Conservation (phyloP, 2,888 invertebrate genomes). For the Thera britannica region DNA sequence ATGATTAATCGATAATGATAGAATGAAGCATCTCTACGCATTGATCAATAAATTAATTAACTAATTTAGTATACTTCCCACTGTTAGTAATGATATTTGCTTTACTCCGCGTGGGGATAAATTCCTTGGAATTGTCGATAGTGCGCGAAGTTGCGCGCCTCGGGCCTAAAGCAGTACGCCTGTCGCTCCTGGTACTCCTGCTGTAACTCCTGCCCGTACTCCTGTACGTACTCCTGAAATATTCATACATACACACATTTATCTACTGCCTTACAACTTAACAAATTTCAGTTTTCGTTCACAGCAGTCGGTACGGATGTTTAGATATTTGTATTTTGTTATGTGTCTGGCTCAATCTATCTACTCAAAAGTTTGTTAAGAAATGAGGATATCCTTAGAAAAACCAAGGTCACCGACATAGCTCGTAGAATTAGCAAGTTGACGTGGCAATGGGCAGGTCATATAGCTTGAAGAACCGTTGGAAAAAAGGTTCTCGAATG, state of each 20-base stretch:
- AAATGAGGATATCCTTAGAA: too few relatives aligned
- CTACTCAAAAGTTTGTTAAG: too few relatives aligned
- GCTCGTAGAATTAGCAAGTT: too few relatives aligned
- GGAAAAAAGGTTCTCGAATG: too few relatives aligned
- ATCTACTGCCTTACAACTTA: background rate
- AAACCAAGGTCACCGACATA: too few relatives aligned
- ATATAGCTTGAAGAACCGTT: too few relatives aligned
- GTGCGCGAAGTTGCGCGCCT: slow-evolving; percentile 70
- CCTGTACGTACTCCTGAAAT: slow-evolving; percentile 21
- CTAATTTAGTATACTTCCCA: slow-evolving; percentile 87
- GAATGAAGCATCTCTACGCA: slow-evolving; percentile 86
- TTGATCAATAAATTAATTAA: slow-evolving; percentile 87
- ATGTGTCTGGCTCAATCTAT: too few relatives aligned
- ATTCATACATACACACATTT: background rate
- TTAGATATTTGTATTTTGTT: too few relatives aligned
- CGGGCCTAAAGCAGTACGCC: slow-evolving; percentile 48
- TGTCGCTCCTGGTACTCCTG: slow-evolving; percentile 37
- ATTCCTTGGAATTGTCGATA: slow-evolving; percentile 80
- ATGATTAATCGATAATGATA: slow-evolving; percentile 85
- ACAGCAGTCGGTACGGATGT: too few relatives aligned
- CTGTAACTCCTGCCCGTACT: slow-evolving; percentile 24
- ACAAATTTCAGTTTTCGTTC: too few relatives aligned
- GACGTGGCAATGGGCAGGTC: too few relatives aligned
- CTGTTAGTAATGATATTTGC: slow-evolving; percentile 80
- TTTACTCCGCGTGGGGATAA: slow-evolving; percentile 76